Percentiles rank a stretch among this genome's conserved stretches.
Conservation (phyloP, 2,888 invertebrate species). For the Plagodis pulveraria region DNA sequence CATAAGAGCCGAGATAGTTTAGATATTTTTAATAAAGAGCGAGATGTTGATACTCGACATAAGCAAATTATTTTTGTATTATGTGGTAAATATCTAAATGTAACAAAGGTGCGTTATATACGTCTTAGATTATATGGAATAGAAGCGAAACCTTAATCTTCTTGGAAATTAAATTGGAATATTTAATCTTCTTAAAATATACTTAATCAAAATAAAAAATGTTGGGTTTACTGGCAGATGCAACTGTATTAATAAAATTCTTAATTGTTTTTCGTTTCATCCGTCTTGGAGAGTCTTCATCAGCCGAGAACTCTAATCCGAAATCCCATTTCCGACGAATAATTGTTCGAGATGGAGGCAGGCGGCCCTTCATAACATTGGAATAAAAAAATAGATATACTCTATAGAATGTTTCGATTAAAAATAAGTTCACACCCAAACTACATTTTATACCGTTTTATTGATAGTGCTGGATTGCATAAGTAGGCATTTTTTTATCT, state of each 20-base stretch:
- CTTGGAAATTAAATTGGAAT: constrained; percentile 16
- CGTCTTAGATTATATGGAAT: no score
- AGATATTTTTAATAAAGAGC: neutral
- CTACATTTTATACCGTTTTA: no score
- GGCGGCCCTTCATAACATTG: constrained; percentile 11
- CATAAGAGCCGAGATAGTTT: constrained; percentile 17
- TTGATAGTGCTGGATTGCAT: no score
- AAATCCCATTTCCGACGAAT: constrained; percentile 76
- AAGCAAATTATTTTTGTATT: neutral
- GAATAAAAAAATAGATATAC: no score
- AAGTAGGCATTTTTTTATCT: no score
- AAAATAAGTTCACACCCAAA: no score
- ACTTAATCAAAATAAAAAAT: constrained; percentile 13
- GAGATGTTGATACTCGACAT: no score
- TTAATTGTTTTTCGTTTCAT: constrained; percentile 64
- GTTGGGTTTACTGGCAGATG: constrained; percentile 18
- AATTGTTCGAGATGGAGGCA: constrained; percentile 66
- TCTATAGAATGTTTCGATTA: no score
- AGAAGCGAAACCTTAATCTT: constrained; percentile 1
- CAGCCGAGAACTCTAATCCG: constrained; percentile 64
- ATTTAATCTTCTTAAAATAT: constrained; percentile 18
- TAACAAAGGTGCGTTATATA: no score
- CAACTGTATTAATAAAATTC: constrained; percentile 50
- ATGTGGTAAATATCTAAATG: neutral
- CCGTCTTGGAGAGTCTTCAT: constrained; percentile 62